Evolutionary conservation across 2,113 vertebrate species (phyloP), one percentile per base, ranked within the genome.

Genomic region (Caretta caretta): DNA sequence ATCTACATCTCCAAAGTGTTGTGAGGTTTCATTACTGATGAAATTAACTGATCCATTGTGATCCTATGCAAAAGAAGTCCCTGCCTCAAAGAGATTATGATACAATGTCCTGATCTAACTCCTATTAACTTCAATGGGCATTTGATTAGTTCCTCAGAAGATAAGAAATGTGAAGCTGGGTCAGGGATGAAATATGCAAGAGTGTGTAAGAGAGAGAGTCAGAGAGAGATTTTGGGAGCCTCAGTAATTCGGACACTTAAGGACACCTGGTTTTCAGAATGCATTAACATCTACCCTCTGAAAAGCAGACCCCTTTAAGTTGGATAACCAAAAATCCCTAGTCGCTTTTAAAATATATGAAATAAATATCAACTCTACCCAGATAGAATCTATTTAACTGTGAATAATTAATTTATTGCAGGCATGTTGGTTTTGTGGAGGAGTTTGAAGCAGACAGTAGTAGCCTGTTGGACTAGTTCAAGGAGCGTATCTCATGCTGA

Each of bases 401-500:
- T 54, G 27, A 13, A 29, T 62, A 35, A 35, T 17, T 35, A 35
- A 0, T 93, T 93, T 82, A 16, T 88, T 88, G 59, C 13, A 35
- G 27, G 59, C 59, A 65, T 31, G 20, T 24, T 87, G 84, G 81
- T 86, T 35, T 79, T 72, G n/a, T n/a, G 57, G 38, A 54, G 80
- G 54, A 86, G 50, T 94, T 42, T 82, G 59, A 84, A 38, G 27
- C n/a, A 90, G 31, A 75, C 6, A 95, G 79, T 48, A 69, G 83
- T 22, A 5, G 6, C 14, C 27, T 86, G 5, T 65, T 65, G 29
- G 6, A 31, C 57, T 62, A 29, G 57, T 59, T 27, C 10, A 62
- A 83, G 84, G 11, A 56, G 62, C 79, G 17, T 89, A n/a, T 59
- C 93, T 56, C 49, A 79, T 94, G 6, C 86, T 92, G 84, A n/a